Base-by-base conservation (phyloP, 2,113 vertebrate species). In the Sinocyclocheilus anophthalmus region DNA sequence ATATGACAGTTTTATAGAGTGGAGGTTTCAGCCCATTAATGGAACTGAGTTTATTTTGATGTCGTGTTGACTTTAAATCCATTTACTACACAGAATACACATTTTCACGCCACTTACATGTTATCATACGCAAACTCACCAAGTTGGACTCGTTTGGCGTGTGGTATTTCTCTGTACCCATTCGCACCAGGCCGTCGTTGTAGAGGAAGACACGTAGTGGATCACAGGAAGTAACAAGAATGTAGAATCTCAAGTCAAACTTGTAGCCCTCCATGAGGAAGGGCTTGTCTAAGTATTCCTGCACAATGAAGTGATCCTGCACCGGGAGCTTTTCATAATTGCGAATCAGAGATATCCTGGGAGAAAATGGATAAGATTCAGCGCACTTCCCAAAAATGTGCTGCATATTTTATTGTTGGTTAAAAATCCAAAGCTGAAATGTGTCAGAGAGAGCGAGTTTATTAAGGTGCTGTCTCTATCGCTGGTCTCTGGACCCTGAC, bases 191-290 rank as follows among this genome's bases (percentile, higher is more conserved):
- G 87, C 98, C 98, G 76, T 99, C 98, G 12, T 99, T 97, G 93
- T 99, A 99, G 55, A 99, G 95, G 93, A 99, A 99, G 92, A 99
- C 95, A 92, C 98, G 97, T 72, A 99, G 93, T 1, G 98, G 98
- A 90, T 99, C 98, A 79, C 98, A 99, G 75, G 98, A 99, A n/a
- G 98, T 99, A 89, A 99, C 95, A 70, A 99, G 94, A 93, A 98
- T 98, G 93, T 99, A 99, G 92, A 99, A 96, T 85, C 98, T 95
- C 88, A 99, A 95, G 91, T 99, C 98, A 91, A 99, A 99, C 92
- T 99, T 99, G 95, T 97, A 99, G 69, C 98, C 97, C 94, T 99
- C 98, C 97, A 99, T 97, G 84, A 99, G 93, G 89, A 98, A 99
- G 48, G 98, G 98, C 84, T 99, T 99, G 92, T 99, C 98, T 88